Evolutionary conservation across 2,888 invertebrate species (phyloP).

Genomic region (Cryptocephalus moraei): DNA sequence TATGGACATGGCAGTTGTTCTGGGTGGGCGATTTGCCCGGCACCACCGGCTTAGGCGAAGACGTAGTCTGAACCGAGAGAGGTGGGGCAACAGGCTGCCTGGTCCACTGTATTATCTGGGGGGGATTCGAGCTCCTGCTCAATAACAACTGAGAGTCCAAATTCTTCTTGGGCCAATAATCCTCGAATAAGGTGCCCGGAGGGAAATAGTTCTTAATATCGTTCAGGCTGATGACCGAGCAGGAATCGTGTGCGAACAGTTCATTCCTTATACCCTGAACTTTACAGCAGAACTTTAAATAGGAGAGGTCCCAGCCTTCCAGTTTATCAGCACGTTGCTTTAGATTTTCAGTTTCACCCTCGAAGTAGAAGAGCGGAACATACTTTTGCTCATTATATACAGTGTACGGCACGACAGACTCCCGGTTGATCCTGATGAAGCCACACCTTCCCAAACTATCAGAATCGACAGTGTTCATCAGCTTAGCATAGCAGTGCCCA

Average conservation of each 20-base stretch:
- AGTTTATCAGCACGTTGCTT: slow-evolving; percentile 78
- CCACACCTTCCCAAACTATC: slow-evolving; percentile 73
- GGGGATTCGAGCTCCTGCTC: slow-evolving; percentile 40
- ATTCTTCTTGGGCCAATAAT: slow-evolving; percentile 87
- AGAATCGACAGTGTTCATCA: slow-evolving; percentile 55
- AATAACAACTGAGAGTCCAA: slow-evolving; percentile 72
- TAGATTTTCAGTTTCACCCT: slow-evolving; percentile 86
- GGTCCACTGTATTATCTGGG: slow-evolving; percentile 60
- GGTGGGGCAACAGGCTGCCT: slow-evolving; percentile 68
- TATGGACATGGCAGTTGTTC: slow-evolving; percentile 28
- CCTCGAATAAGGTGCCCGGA: slow-evolving; percentile 80
- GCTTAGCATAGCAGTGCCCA: slow-evolving; percentile 79
- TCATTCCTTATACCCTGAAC: slow-evolving; percentile 88
- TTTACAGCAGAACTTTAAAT: slow-evolving; percentile 89
- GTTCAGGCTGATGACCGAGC: slow-evolving; percentile 79
- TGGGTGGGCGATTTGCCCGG: slow-evolving; percentile 28
- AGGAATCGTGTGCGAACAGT: slow-evolving; percentile 81
- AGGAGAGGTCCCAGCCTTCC: slow-evolving; percentile 86
- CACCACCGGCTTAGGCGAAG: slow-evolving; percentile 35
- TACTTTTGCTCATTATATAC: slow-evolving; percentile 73
- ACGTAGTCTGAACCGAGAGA: slow-evolving; percentile 43
- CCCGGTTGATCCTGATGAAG: slow-evolving; percentile 85
- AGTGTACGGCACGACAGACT: slow-evolving; percentile 88
- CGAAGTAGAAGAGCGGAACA: slow-evolving; percentile 84
- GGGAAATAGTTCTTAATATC: slow-evolving; percentile 88